A percentile compares a stretch with the other conserved stretches of the same genome.
Conservation (phyloP, 2,888 invertebrate species). For the Nemapogon koenigi region DNA sequence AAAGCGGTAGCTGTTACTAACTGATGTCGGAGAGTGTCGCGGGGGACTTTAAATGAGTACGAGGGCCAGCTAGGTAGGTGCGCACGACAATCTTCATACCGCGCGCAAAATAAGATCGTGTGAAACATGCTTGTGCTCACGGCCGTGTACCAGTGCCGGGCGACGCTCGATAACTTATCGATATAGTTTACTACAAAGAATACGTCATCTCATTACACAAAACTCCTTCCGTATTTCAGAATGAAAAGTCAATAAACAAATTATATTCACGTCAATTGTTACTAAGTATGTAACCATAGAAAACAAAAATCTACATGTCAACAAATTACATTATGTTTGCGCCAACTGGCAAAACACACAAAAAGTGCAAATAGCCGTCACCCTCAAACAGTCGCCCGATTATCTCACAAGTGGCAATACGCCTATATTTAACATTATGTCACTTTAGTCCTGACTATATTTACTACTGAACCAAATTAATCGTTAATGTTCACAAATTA, state of each 20-base stretch:
- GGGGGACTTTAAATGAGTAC: constrained; percentile 6
- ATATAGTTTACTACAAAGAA: not conserved
- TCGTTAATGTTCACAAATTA: too few species aligned
- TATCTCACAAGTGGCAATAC: constrained; percentile 45
- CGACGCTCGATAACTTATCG: constrained; percentile 6
- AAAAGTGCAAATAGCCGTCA: constrained; percentile 39
- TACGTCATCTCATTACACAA: constrained; percentile 2
- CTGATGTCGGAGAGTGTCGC: constrained; percentile 3
- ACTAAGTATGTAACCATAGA: too few species aligned
- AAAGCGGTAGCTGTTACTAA: too few species aligned
- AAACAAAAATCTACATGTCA: too few species aligned
- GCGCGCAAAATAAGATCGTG: too few species aligned
- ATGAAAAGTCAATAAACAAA: too few species aligned
- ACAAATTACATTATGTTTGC: constrained; percentile 17
- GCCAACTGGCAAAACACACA: constrained; percentile 37
- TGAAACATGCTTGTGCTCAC: too few species aligned
- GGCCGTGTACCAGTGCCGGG: too few species aligned
- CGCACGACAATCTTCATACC: not conserved
- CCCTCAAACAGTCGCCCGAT: constrained; percentile 29
- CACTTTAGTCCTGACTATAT: constrained; percentile 20
- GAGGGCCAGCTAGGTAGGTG: constrained; percentile 4
- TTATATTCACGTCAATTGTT: too few species aligned
- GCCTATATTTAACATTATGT: constrained; percentile 27
- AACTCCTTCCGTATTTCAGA: not conserved
- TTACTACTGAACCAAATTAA: too few species aligned